These are phyloP conservation scores for rat (Rattus norvegicus) DNA, from an alignment of 2,113 vertebrate species.

Conservation along the genomic window GRCr8 NC_086023.1:67618501-67619000, in stretches of 20 bases:
- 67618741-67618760: neutral
- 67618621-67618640: constrained; percentile 38
- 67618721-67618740: neutral
- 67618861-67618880: neutral
- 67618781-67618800: neutral
- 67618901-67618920: too few relatives aligned
- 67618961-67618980: too few relatives aligned
- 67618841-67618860: neutral
- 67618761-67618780: neutral
- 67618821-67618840: neutral
- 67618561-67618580: constrained; percentile 43
- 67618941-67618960: too few relatives aligned
- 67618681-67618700: neutral
- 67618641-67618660: constrained; percentile 25
- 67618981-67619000: too few relatives aligned
- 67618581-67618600: constrained; percentile 49
- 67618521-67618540: constrained; percentile 49
- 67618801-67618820: too few relatives aligned
- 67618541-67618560: constrained; percentile 50
- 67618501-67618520: constrained; percentile 33
- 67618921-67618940: too few relatives aligned
- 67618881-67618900: too few relatives aligned
- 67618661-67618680: neutral
- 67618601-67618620: constrained; percentile 23
- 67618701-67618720: neutral